These are phyloP conservation scores for Ichneumoninae sp. DNA, from an alignment of 2,888 invertebrate genomes.

Conservation along the genomic window DNA sequence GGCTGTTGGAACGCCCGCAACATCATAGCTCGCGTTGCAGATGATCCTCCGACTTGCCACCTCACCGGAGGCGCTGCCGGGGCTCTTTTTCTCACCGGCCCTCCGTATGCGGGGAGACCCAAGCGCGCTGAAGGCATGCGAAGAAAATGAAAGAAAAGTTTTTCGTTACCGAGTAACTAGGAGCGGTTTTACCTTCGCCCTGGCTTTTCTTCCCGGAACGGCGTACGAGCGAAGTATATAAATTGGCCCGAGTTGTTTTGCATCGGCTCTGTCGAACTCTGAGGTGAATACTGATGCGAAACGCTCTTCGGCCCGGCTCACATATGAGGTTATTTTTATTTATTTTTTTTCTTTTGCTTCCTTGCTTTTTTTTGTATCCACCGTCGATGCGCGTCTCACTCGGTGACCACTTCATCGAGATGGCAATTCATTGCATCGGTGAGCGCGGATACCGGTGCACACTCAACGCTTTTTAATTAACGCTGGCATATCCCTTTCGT, in stretches of 20 bases:
- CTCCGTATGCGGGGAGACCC: conserved; percentile 1
- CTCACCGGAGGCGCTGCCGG: not conserved
- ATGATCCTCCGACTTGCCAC: conserved; percentile 16
- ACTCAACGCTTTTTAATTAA: conserved; percentile 67
- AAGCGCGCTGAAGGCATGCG: not conserved
- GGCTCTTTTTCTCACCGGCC: not conserved
- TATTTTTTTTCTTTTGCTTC: not conserved
- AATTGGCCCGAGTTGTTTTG: conserved; percentile 22
- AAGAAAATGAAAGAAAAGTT: conserved; percentile 39
- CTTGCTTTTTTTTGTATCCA: conserved; percentile 13
- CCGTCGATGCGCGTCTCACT: conserved; percentile 3
- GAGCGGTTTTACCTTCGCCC: conserved; percentile 13
- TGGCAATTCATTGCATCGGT: conserved; percentile 46
- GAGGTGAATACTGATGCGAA: conserved; percentile 18
- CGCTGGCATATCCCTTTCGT: conserved; percentile 54
- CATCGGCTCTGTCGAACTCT: conserved; percentile 8
- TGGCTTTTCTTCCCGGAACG: not conserved
- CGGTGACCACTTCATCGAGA: conserved; percentile 58
- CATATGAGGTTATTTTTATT: not conserved
- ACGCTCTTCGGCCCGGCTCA: not conserved
- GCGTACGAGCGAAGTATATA: conserved; percentile 23
- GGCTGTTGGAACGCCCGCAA: not conserved
- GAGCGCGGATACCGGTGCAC: conserved; percentile 50
- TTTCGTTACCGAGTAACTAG: conserved; percentile 35
- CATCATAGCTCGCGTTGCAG: conserved; percentile 4